These are phyloP conservation scores for Galaxea fascicularis DNA, from an alignment of 92 coral and sea anemone genomes.

Conservation along the genomic window DNA sequence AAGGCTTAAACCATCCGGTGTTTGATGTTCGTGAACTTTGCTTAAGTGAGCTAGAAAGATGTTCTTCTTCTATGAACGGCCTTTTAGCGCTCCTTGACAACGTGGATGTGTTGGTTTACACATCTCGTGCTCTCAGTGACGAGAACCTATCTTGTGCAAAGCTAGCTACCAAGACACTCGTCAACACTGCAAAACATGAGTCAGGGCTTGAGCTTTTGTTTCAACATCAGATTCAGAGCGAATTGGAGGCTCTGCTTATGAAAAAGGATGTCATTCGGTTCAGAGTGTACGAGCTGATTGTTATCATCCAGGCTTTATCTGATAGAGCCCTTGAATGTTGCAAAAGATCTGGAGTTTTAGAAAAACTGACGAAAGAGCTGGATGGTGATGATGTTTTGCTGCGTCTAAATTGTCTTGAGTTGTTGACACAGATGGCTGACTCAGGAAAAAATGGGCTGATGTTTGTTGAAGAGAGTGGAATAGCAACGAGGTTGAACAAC, in stretches of 20 bases:
- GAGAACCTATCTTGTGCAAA: slow-evolving; percentile 76
- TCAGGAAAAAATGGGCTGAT: slow-evolving; percentile 76
- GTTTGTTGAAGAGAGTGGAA: slow-evolving; percentile 81
- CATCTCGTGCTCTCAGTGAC: slow-evolving; percentile 77
- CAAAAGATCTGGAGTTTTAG: slow-evolving; percentile 70
- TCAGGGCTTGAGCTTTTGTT: slow-evolving; percentile 85
- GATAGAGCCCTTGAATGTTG: slow-evolving; percentile 67
- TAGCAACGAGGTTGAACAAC: slow-evolving; percentile 73
- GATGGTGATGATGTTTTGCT: slow-evolving; percentile 88
- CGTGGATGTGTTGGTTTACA: slow-evolving; percentile 83
- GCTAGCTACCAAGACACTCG: slow-evolving; percentile 76
- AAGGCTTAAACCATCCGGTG: slow-evolving; percentile 93
- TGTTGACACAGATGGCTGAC: slow-evolving; percentile 79
- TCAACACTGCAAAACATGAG: slow-evolving; percentile 79
- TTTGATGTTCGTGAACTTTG: slow-evolving; percentile 92
- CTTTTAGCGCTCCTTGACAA: slow-evolving; percentile 81
- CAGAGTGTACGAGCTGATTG: slow-evolving; percentile 87
- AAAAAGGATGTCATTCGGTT: slow-evolving; percentile 83
- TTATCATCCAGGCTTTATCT: slow-evolving; percentile 72
- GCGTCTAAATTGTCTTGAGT: slow-evolving; percentile 91
- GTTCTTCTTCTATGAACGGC: slow-evolving; percentile 85
- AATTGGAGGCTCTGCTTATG: slow-evolving; percentile 75
- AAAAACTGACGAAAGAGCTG: slow-evolving; percentile 77
- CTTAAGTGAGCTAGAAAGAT: slow-evolving; percentile 83
- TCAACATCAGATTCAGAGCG: slow-evolving; percentile 80